Percentiles rank a stretch among this genome's conserved stretches.
Conservation (phyloP, 2,113 vertebrate species). For the Podarcis raffonei region DNA sequence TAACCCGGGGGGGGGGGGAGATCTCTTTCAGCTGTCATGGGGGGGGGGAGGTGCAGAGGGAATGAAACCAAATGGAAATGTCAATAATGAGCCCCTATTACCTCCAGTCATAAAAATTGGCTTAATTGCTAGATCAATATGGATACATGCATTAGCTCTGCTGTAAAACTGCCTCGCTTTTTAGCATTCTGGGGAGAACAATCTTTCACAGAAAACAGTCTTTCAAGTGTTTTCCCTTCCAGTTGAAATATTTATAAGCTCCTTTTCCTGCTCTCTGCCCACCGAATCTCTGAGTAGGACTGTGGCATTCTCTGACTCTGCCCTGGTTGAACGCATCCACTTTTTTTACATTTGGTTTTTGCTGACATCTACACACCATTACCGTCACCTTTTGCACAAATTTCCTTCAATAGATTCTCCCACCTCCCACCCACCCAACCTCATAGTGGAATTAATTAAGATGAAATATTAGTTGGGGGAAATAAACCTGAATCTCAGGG, state of each 20-base stretch:
- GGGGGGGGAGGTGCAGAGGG: not conserved
- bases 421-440: not conserved
- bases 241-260: slow-evolving; percentile 19
- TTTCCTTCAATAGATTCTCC: not conserved
- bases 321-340: not conserved
- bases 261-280: not conserved
- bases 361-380: not conserved
- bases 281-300: not conserved
- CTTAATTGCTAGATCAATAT: slow-evolving; percentile 30
- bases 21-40: not conserved
- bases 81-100: slow-evolving; percentile 15
- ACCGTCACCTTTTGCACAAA: not conserved
- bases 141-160: not conserved
- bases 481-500: not conserved
- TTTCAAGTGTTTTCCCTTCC: not conserved
- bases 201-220: not conserved
- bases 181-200: not conserved
- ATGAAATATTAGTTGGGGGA: not conserved
- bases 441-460: not conserved
- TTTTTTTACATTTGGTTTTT: not conserved
- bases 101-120: slow-evolving; percentile 9
- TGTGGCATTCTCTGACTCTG: not conserved
- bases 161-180: not conserved
- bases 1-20: not conserved
- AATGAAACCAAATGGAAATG: not conserved